phyloP scores from a whole-genome alignment of 53 echinoderm and acorn worm species.

The Apostichopus leukothele region DNA sequence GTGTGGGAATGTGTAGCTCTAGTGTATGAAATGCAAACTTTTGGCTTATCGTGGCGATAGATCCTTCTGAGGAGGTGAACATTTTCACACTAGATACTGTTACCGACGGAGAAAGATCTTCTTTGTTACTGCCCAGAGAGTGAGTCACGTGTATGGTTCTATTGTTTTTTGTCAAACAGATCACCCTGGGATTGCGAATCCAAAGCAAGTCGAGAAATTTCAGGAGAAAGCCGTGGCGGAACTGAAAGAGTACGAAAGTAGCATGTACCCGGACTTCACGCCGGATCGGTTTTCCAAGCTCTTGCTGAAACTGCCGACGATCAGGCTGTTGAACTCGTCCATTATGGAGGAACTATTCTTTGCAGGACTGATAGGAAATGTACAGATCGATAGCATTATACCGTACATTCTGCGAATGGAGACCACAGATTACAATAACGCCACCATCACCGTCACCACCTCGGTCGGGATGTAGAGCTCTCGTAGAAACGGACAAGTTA shows the following conservation, averaged over 20 bases:
- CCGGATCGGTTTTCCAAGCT: conserved; percentile 89
- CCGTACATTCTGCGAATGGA: conserved; percentile 99
- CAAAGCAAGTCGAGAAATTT: conserved; percentile 90
- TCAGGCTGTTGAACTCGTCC: conserved; percentile 86
- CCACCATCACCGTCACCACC: conserved; percentile 87
- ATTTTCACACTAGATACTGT: too few species aligned
- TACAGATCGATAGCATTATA: conserved; percentile 99
- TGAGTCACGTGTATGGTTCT: too few species aligned
- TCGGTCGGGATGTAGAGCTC: conserved; percentile 44
- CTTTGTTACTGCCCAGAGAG: background rate
- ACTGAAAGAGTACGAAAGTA: conserved; percentile 81
- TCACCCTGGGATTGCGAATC: conserved; percentile 88
- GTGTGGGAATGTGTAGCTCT: too few species aligned
- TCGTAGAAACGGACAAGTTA: background rate
- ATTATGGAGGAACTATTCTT: conserved; percentile 99
- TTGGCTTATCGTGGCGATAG: too few species aligned
- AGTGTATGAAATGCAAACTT: too few species aligned
- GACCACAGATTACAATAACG: conserved; percentile 95
- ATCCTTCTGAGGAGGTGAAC: too few species aligned
- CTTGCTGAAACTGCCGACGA: conserved; percentile 82
- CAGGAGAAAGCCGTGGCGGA: conserved; percentile 88
- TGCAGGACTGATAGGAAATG: conserved; percentile 97
- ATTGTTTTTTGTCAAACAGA: conserved; percentile 52
- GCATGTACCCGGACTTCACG: conserved; percentile 65
- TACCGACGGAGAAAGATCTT: too few species aligned